These are phyloP conservation scores for Schrankia costaestrigalis DNA, from an alignment of 2,888 invertebrate genomes.

Conservation along the genomic window DNA sequence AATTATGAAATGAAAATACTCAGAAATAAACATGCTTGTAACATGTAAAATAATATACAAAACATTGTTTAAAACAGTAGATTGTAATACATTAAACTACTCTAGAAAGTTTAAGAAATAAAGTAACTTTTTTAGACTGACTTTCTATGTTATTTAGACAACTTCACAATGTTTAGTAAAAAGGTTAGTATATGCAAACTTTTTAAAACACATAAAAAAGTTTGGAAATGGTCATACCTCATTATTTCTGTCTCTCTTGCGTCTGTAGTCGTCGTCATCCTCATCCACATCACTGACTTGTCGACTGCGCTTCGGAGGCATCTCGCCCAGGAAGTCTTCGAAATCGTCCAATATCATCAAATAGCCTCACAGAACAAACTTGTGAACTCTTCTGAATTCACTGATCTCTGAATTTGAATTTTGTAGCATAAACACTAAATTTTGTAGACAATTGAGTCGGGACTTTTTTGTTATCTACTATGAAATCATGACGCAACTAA, in stretches of 20 bases:
- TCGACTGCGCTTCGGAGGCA: constrained; percentile 68
- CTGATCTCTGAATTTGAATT: constrained; percentile 3
- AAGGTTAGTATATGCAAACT: no score
- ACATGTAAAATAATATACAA: no score
- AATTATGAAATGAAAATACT: no score
- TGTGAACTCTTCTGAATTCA: constrained; percentile 15
- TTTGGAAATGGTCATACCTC: constrained; percentile 79
- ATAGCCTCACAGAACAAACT: constrained; percentile 27
- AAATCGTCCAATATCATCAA: constrained; percentile 66
- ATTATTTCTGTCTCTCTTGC: constrained; percentile 88
- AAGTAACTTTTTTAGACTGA: no score
- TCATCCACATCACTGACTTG: constrained; percentile 83
- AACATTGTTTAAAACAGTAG: no score
- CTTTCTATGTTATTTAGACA: no score
- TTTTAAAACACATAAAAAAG: no score
- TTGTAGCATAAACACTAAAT: constrained; percentile 1
- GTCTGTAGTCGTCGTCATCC: constrained; percentile 86
- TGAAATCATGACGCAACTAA: constrained; percentile 28
- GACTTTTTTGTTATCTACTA: constrained; percentile 8
- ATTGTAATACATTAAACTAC: no score
- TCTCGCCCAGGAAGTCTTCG: constrained; percentile 44
- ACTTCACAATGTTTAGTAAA: no score
- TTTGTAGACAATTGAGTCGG: not conserved
- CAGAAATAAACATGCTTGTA: no score
- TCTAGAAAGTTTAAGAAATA: no score